Conservation (phyloP, 2,113 vertebrate genomes). For the Lipophrys pholis region DNA sequence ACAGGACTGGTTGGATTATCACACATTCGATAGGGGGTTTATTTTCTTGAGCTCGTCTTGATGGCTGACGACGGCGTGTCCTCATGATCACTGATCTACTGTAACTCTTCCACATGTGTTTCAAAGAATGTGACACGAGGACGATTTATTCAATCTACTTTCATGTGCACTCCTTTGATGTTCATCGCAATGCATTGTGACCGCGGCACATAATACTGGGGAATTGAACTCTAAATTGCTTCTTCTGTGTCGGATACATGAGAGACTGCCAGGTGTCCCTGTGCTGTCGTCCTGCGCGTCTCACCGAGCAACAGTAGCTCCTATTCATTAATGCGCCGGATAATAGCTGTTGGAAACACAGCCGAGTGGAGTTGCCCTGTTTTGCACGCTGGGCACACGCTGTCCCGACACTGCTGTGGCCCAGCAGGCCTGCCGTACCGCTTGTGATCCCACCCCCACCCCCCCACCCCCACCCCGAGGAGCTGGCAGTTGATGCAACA, state of each 20-base stretch:
- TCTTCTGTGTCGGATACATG: slow-evolving; percentile 34
- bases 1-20: slow-evolving; percentile 15
- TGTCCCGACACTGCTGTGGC: slow-evolving; percentile 55
- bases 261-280: slow-evolving; percentile 43
- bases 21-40: not conserved
- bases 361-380: slow-evolving; percentile 40
- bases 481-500: slow-evolving; percentile 69
- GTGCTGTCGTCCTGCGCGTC: slow-evolving; percentile 35
- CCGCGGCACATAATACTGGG: too few relatives aligned
- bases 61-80: not conserved
- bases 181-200: slow-evolving; percentile 8
- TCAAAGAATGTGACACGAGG: not conserved
- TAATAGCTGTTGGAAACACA: slow-evolving; percentile 56
- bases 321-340: slow-evolving; percentile 61
- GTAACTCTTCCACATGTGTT: not conserved
- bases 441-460: slow-evolving; percentile 30
- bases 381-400: slow-evolving; percentile 67
- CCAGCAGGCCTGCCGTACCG: slow-evolving; percentile 55
- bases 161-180: not conserved
- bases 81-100: not conserved
- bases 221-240: too few relatives aligned
- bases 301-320: slow-evolving; percentile 52
- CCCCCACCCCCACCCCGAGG: slow-evolving; percentile 30
- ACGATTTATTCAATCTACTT: not conserved
- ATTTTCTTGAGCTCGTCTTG: not conserved